These are phyloP conservation scores for Bibio marci DNA, from an alignment of 2,888 invertebrate species.

Conservation along the genomic window DNA sequence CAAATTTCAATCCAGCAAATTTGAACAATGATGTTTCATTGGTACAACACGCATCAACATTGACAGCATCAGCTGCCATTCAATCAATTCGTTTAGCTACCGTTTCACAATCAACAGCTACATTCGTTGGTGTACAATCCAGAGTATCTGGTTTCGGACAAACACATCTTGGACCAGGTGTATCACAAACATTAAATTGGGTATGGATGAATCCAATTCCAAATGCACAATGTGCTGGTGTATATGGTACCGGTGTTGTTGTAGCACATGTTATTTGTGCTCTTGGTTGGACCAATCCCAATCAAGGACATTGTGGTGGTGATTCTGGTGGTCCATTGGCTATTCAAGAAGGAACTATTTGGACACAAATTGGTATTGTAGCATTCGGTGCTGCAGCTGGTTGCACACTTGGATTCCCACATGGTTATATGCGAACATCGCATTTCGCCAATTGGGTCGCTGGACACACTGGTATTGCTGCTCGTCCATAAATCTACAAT, in stretches of 20 bases:
- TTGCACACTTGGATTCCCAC: not conserved
- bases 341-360: not conserved
- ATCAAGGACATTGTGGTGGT: conserved; percentile 1
- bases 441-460: not conserved
- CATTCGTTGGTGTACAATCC: not conserved
- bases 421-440: conserved; percentile 1
- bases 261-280: conserved; percentile 1
- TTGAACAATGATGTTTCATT: conserved; percentile 2
- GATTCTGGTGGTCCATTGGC: conserved; percentile 3
- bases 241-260: not conserved
- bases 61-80: not conserved
- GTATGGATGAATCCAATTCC: not conserved
- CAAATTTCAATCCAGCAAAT: not conserved
- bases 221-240: not conserved
- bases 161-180: not conserved
- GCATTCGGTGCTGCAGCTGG: not conserved
- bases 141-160: conserved; percentile 1
- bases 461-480: not conserved
- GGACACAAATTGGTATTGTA: conserved; percentile 1
- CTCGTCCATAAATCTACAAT: not conserved
- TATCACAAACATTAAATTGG: not conserved
- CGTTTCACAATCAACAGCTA: not conserved
- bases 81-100: not conserved
- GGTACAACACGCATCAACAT: not conserved
- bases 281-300: not conserved